These are phyloP conservation scores for Xanthia icteritia DNA, from an alignment of 2,888 invertebrate species.

Conservation along the genomic window DNA sequence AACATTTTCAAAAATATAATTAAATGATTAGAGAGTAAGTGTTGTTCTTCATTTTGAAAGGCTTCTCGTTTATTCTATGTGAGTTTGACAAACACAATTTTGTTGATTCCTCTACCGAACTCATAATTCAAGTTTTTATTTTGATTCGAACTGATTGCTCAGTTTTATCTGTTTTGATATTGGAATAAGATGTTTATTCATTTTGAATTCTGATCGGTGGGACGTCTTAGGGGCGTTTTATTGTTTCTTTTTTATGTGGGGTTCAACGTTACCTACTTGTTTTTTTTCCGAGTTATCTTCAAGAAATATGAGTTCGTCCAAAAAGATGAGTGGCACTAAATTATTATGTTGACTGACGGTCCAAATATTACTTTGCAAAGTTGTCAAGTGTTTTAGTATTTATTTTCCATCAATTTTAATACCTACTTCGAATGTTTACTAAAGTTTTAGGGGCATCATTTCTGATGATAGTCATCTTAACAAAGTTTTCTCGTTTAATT, in stretches of 20 bases:
- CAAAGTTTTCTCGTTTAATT: neutral
- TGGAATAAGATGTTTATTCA: slow-evolving; percentile 32
- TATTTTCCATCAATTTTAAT: slow-evolving; percentile 9
- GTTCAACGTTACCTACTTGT: neutral
- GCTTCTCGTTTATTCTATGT: neutral
- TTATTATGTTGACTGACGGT: slow-evolving; percentile 10
- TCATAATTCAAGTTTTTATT: neutral
- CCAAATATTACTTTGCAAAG: slow-evolving; percentile 16
- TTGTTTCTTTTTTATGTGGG: slow-evolving; percentile 4
- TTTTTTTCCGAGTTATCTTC: slow-evolving; percentile 7
- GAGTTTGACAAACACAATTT: neutral
- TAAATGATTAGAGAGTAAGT: neutral
- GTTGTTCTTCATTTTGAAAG: neutral
- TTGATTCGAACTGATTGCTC: slow-evolving; percentile 1
- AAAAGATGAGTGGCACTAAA: neutral
- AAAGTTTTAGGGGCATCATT: neutral
- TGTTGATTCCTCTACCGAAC: neutral
- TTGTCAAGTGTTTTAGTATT: slow-evolving; percentile 9
- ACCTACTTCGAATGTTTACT: neutral
- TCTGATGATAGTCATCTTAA: neutral
- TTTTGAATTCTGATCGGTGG: neutral
- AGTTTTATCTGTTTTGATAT: slow-evolving; percentile 15
- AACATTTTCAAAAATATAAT: too few species aligned
- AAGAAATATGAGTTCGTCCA: neutral
- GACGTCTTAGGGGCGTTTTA: neutral